Conservation (phyloP, 2,888 invertebrate species). For the Podotricha telesiphe region DNA sequence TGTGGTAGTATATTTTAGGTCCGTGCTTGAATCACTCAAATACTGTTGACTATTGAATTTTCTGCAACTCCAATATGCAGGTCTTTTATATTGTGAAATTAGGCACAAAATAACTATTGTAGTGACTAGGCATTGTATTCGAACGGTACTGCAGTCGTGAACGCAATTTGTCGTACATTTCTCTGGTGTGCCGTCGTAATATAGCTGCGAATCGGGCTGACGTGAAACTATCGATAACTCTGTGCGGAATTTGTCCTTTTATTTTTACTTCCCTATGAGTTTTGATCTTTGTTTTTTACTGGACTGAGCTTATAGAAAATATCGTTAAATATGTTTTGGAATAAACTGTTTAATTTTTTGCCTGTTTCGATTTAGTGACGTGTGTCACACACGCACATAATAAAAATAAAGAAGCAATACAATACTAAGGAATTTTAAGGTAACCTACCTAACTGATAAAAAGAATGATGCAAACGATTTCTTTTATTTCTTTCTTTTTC, state of each 20-base stretch:
- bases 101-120: slow-evolving; percentile 72
- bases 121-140: slow-evolving; percentile 61
- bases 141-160: slow-evolving; percentile 58
- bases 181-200: slow-evolving; percentile 71
- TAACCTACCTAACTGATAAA: too few relatives aligned
- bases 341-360: not conserved
- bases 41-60: slow-evolving; percentile 15
- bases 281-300: slow-evolving; percentile 41
- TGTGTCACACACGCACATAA: not conserved
- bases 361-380: not conserved
- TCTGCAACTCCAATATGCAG: slow-evolving; percentile 37
- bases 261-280: slow-evolving; percentile 56
- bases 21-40: slow-evolving; percentile 14
- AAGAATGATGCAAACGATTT: not conserved
- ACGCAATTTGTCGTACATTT: slow-evolving; percentile 76
- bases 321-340: slow-evolving; percentile 53
- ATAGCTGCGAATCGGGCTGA: slow-evolving; percentile 71
- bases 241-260: slow-evolving; percentile 69
- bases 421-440: too few relatives aligned
- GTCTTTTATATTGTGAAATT: slow-evolving; percentile 52
- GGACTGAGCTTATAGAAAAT: slow-evolving; percentile 53
- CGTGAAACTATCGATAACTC: slow-evolving; percentile 70
- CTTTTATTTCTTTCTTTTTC: too few relatives aligned
- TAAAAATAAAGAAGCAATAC: too few relatives aligned
- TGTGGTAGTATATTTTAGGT: not conserved